Percentiles rank a stretch among this genome's conserved stretches.
Conservation (phyloP, 2,888 invertebrate genomes). For the Drosophila neotestacea region DNA sequence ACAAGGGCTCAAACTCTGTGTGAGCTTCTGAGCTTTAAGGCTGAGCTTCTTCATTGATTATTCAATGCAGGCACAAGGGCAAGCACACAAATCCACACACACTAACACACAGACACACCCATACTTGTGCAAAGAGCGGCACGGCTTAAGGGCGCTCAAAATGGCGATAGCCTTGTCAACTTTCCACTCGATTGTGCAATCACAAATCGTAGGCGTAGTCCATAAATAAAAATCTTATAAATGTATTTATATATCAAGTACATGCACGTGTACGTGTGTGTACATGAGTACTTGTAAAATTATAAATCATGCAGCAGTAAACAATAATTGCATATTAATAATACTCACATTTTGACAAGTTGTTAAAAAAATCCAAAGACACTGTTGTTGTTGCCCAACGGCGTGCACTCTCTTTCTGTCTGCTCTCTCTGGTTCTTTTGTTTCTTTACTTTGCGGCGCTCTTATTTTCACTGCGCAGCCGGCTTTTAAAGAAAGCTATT, state of each 20-base stretch:
- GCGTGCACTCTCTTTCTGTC: conserved; percentile 1
- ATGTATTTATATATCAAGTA: not conserved
- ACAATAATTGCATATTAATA: conserved; percentile 77
- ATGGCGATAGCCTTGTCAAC: conserved; percentile 62
- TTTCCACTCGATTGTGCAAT: conserved; percentile 69
- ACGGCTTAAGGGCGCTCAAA: conserved; percentile 57
- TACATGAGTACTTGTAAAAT: conserved; percentile 21
- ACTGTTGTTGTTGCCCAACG: conserved; percentile 6
- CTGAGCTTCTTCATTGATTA: conserved; percentile 62
- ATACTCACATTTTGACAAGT: conserved; percentile 63
- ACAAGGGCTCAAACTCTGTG: conserved; percentile 24
- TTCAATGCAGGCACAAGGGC: conserved; percentile 66
- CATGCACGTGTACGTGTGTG: conserved; percentile 9
- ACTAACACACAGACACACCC: not conserved
- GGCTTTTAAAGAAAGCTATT: conserved; percentile 55
- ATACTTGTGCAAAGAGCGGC: conserved; percentile 8
- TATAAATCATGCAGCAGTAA: conserved; percentile 57
- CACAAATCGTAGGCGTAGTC: conserved; percentile 68
- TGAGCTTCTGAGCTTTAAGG: conserved; percentile 20
- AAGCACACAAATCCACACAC: conserved; percentile 9
- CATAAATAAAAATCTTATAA: conserved; percentile 52
- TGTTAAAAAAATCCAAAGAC: conserved; percentile 39
- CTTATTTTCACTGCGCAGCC: conserved; percentile 50
- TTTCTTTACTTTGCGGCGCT: conserved; percentile 24
- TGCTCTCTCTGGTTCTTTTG: conserved; percentile 3